Evolutionary conservation across 2,888 invertebrate species (phyloP).

Genomic region (Cremastinae sp.): DNA sequence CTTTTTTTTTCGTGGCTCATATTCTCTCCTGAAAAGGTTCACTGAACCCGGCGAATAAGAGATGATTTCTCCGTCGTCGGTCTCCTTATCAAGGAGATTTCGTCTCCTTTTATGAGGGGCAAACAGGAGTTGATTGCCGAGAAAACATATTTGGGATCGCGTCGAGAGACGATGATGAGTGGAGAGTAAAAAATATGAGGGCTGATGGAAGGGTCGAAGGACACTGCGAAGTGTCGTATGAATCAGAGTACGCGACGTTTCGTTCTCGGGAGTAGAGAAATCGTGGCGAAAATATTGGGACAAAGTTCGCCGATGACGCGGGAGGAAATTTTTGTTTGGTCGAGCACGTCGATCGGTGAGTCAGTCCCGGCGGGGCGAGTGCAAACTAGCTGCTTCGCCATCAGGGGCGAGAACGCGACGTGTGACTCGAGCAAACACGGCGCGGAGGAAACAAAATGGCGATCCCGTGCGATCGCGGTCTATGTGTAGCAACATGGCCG

Average conservation of each 20-base stretch:
- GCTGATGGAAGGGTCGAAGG: too few relatives aligned
- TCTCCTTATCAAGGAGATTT: constrained; percentile 7
- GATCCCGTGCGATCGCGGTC: background rate
- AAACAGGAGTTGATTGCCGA: background rate
- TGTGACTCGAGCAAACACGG: background rate
- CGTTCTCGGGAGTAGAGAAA: too few relatives aligned
- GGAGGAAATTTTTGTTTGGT: too few relatives aligned
- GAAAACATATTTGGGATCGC: background rate
- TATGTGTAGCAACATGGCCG: background rate
- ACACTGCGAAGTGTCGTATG: too few relatives aligned
- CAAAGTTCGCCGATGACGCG: too few relatives aligned
- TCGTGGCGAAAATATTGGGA: too few relatives aligned
- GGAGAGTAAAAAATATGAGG: too few relatives aligned
- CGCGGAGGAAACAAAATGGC: constrained; percentile 67
- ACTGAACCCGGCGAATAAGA: constrained; percentile 9
- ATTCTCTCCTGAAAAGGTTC: constrained; percentile 12
- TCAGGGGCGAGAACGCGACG: constrained; percentile 2
- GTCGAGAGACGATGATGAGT: background rate
- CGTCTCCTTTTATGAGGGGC: background rate
- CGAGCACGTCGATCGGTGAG: too few relatives aligned
- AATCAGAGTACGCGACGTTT: too few relatives aligned
- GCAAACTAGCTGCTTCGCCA: constrained; percentile 16
- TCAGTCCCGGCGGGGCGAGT: background rate
- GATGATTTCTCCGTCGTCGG: constrained; percentile 12
- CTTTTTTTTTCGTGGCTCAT: too few relatives aligned